These are phyloP conservation scores for Napeogenes inachia DNA, from an alignment of 2,888 invertebrate species.

Conservation along the genomic window DNA sequence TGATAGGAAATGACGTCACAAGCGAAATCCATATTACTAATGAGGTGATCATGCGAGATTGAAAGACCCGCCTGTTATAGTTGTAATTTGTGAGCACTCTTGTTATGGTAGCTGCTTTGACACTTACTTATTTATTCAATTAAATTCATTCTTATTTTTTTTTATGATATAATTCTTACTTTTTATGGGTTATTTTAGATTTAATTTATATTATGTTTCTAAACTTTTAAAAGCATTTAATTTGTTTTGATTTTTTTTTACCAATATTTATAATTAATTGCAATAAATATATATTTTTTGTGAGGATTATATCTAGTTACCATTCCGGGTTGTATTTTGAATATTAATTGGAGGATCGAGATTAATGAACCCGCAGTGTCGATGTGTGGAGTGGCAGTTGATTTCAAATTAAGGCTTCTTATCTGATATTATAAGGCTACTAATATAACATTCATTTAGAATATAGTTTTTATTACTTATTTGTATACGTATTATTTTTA, in stretches of 20 bases:
- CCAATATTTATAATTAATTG: not conserved
- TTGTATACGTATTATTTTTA: too few species aligned
- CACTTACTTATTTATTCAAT: not conserved
- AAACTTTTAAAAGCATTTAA: too few species aligned
- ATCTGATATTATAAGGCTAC: constrained; percentile 8
- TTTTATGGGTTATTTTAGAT: not conserved
- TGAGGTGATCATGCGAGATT: constrained; percentile 48
- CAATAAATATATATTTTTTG: not conserved
- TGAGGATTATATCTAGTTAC: constrained; percentile 31
- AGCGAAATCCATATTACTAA: constrained; percentile 49
- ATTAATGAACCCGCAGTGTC: constrained; percentile 60
- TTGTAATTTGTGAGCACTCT: constrained; percentile 30
- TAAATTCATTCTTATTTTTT: not conserved
- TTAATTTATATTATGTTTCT: not conserved
- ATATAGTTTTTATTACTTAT: not conserved
- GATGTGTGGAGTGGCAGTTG: constrained; percentile 53
- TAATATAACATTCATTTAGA: constrained; percentile 9
- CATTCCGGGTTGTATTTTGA: constrained; percentile 34
- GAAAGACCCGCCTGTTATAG: constrained; percentile 36
- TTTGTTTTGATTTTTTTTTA: too few species aligned
- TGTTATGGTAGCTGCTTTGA: constrained; percentile 29
- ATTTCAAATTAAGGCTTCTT: constrained; percentile 18
- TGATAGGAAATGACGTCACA: constrained; percentile 38
- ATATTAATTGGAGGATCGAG: constrained; percentile 64
- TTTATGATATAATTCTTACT: not conserved